A percentile compares a stretch with the other conserved stretches of the same genome.
phyloP scores from a whole-genome alignment of 1,140 invertebrate genomes.

The Hirudo medicinalis region DNA sequence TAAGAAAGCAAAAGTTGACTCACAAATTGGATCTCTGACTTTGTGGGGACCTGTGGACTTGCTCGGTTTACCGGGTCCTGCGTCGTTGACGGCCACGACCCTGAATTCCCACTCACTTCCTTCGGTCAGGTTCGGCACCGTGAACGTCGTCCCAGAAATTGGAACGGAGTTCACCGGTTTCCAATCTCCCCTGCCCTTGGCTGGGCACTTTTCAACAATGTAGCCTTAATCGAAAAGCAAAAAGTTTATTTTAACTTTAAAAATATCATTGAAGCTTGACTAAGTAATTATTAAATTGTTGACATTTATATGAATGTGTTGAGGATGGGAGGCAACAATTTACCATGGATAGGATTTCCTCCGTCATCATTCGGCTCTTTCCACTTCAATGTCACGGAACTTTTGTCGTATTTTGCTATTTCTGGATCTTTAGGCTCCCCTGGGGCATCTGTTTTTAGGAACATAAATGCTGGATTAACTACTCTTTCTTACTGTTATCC shows the following conservation, averaged over 20 bases:
- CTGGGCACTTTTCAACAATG: conserved; percentile 79
- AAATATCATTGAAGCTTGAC: not conserved
- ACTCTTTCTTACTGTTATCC: not conserved
- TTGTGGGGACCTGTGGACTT: conserved; percentile 81
- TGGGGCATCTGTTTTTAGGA: conserved; percentile 61
- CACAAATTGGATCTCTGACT: conserved; percentile 65
- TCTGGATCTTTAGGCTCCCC: conserved; percentile 83
- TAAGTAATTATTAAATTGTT: not conserved
- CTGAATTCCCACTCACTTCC: conserved; percentile 85
- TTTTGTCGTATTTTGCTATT: conserved; percentile 77
- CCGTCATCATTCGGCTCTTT: conserved; percentile 77
- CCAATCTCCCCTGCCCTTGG: conserved; percentile 72
- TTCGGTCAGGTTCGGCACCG: conserved; percentile 74
- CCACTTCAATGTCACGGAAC: conserved; percentile 77
- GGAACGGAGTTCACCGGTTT: conserved; percentile 79
- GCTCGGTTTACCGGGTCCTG: conserved; percentile 82
- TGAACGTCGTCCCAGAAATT: conserved; percentile 68
- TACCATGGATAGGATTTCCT: conserved; percentile 80
- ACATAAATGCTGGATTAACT: not conserved
- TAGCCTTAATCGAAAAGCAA: conserved; percentile 48
- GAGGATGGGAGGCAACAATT: no score
- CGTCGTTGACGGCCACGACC: conserved; percentile 83
- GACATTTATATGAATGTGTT: not conserved
- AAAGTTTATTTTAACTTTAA: not conserved
- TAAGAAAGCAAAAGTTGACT: conserved; percentile 32